Percentiles rank a stretch among this genome's conserved stretches.
Evolutionary conservation across 1,140 invertebrate species (phyloP).

Genomic region (Meteorus sp.): DNA sequence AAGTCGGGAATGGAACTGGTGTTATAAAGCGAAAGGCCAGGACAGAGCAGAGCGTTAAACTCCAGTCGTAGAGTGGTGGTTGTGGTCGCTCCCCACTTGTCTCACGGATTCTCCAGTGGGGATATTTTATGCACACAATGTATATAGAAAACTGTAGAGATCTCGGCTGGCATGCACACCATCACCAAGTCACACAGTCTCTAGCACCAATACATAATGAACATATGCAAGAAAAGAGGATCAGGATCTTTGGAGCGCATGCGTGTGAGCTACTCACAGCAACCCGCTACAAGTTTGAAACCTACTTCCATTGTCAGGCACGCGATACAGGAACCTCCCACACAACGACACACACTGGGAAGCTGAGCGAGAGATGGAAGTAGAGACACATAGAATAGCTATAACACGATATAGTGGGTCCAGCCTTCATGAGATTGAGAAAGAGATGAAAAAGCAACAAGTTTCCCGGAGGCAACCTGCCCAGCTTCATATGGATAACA

Average conservation of each 20-base stretch:
- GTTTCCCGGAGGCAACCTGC: constrained; percentile 23
- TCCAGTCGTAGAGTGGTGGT: no score
- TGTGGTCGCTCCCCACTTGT: no score
- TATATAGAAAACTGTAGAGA: no score
- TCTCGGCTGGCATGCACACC: constrained; percentile 10
- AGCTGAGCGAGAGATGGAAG: not conserved
- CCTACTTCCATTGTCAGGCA: not conserved
- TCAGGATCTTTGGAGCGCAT: constrained; percentile 16
- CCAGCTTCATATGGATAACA: no score
- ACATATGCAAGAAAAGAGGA: no score
- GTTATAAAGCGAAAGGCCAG: constrained; percentile 18
- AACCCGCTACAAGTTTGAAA: not conserved
- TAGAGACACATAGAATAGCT: not conserved
- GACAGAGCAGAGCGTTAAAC: no score
- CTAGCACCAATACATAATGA: not conserved
- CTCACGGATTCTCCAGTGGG: constrained; percentile 10
- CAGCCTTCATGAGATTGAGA: not conserved
- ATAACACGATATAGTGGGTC: not conserved
- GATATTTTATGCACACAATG: not conserved
- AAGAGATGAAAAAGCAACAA: constrained; percentile 24
- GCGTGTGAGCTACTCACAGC: not conserved
- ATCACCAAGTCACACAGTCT: constrained; percentile 1
- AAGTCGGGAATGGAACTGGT: constrained; percentile 37
- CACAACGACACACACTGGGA: constrained; percentile 12
- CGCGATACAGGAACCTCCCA: constrained; percentile 4